These are phyloP conservation scores for Xiphorhynchus erythropygius DNA, from an alignment of 2,797 vertebrate species.

Conservation along the genomic window DNA sequence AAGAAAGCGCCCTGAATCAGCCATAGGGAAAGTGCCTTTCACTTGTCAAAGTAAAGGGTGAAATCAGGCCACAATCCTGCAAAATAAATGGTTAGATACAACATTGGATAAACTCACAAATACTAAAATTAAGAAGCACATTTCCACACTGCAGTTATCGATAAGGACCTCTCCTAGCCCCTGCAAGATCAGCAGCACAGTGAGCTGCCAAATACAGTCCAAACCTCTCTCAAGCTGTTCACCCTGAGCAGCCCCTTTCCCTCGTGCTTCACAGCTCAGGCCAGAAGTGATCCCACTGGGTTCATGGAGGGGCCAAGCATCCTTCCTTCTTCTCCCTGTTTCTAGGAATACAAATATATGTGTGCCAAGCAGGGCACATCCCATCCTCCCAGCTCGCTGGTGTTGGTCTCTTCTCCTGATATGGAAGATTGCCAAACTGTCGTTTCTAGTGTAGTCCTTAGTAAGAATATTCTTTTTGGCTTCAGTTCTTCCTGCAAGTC, in stretches of 20 bases:
- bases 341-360: background rate
- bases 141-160: background rate
- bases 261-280: accelerated
- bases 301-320: accelerated
- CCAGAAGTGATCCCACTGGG: background rate
- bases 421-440: background rate
- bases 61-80: background rate
- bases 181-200: background rate
- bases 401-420: background rate
- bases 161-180: background rate
- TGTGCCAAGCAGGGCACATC: background rate
- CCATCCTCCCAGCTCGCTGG: background rate
- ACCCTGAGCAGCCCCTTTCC: background rate
- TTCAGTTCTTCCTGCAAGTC: background rate
- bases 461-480: background rate
- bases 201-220: background rate
- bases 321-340: background rate
- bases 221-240: accelerated
- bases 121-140: background rate
- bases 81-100: background rate
- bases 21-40: background rate
- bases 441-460: background rate
- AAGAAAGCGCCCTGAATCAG: background rate
- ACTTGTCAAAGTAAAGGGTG: background rate
- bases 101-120: background rate